Base-by-base conservation (phyloP, 1,140 invertebrate species). In the Hydropsyche tenuis region DNA sequence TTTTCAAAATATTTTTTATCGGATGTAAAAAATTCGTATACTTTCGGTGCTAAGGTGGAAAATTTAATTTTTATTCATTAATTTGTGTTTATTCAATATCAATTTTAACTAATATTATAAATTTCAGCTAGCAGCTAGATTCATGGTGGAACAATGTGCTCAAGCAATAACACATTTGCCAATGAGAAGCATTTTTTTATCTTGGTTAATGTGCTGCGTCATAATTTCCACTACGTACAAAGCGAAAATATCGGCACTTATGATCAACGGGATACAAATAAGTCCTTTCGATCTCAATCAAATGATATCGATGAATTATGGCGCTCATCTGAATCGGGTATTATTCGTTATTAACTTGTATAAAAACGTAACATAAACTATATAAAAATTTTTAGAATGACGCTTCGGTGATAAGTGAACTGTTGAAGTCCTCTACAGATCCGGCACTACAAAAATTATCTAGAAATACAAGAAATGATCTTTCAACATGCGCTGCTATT, bases 151-250 rank as follows among this genome's bases (percentile, higher is more conserved):
- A 51, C 75, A 76, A 64, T 42, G 25, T 23, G 14, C 69, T 46
- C 4, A 70, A 16, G 1, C 27, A 6, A n/a, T 72, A 1, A 18
- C 20, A 12, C 43, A 56, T 43, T 43, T 76, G 51, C 62, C 45
- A 1, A 66, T 66, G 0, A 56, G 75, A 53, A 11, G 46, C 1
- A 4, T 77, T 6, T 14, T 77, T 16, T 23, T 63, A 12, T 68
- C 65, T 11, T 77, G 75, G 75, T 37, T 77, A 12, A n/a, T 74
- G 25, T 74, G 75, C 27, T 72, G 63, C 22, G 63, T 77, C 18
- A 77, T 77, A 20, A 77, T 77, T 30, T 72, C 69, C 25, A 74
- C 75, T 3, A 42, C 64, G 0, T 77, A 72, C 68, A 77, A 77
- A 69, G 75, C 64, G 0, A 77, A 77, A 65, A 51, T 77, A 12